Conservation (phyloP, 2,113 vertebrate genomes). For the Hystrix cristata region DNA sequence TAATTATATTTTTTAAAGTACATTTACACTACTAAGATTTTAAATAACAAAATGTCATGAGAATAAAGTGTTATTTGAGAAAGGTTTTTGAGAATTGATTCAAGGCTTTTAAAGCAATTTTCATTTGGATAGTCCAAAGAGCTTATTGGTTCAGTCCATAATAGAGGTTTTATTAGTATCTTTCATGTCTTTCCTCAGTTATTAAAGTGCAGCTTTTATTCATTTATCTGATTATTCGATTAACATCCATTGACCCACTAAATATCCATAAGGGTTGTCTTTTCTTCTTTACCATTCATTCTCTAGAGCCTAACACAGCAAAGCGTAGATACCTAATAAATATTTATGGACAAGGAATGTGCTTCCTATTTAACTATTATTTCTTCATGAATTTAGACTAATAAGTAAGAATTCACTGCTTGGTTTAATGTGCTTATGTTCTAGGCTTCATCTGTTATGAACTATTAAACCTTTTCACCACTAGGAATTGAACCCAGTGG, state of each 20-base stretch:
- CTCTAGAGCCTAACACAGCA: not conserved
- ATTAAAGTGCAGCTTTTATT: constrained; percentile 46
- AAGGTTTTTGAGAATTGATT: constrained; percentile 21
- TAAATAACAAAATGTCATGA: not conserved
- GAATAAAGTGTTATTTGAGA: constrained; percentile 32
- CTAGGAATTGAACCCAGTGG: not conserved
- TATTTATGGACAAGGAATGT: not conserved
- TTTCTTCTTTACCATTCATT: constrained; percentile 33
- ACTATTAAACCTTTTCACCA: not conserved
- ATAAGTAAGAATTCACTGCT: constrained; percentile 35
- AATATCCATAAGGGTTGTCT: constrained; percentile 11
- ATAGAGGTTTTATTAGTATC: not conserved
- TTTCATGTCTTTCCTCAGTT: constrained; percentile 35
- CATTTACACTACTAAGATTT: constrained; percentile 12
- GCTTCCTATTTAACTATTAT: not conserved
- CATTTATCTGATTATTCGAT: constrained; percentile 10
- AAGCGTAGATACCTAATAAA: constrained; percentile 11
- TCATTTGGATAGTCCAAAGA: not conserved
- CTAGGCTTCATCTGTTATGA: constrained; percentile 5
- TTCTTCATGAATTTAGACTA: constrained; percentile 50
- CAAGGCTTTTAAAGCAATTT: not conserved
- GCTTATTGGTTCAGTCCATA: constrained; percentile 27
- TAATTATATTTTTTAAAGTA: not conserved
- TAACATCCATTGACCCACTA: constrained; percentile 5
- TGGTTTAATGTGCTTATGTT: constrained; percentile 28